These are phyloP conservation scores for Corvus moneduloides DNA, from an alignment of 2,113 vertebrate species.

Conservation along the genomic window DNA sequence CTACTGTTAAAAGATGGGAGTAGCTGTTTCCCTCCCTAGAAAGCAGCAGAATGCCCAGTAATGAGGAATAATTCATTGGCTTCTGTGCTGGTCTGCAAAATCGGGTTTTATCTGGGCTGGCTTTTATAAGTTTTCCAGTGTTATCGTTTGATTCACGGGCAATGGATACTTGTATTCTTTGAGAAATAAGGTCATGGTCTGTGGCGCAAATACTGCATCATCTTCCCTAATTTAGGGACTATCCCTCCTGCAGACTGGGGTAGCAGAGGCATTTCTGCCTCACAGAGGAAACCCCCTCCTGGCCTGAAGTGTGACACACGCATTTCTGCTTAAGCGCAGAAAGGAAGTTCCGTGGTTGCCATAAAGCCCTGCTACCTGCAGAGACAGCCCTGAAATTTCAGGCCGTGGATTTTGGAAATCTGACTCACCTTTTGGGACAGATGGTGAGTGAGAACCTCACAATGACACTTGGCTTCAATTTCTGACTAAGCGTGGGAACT, in stretches of 20 bases:
- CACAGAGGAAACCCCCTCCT: neutral
- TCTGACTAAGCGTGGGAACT: neutral
- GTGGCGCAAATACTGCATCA: neutral
- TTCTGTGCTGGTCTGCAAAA: neutral
- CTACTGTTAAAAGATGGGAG: neutral
- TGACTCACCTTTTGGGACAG: neutral
- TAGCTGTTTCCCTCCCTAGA: constrained; percentile 10
- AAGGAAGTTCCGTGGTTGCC: neutral
- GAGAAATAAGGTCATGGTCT: neutral
- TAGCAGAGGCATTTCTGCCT: neutral
- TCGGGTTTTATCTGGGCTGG: neutral
- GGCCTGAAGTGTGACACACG: neutral
- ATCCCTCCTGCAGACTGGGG: fast-evolving
- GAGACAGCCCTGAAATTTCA: neutral
- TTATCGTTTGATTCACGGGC: neutral
- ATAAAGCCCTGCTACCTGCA: neutral
- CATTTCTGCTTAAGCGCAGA: neutral
- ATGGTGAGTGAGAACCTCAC: neutral
- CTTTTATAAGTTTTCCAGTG: neutral
- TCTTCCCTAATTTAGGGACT: neutral
- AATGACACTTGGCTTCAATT: neutral
- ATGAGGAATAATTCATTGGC: neutral
- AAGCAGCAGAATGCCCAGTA: neutral
- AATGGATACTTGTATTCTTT: neutral
- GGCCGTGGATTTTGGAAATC: neutral